Evolutionary conservation across 2,113 vertebrate species (phyloP).

Genomic region (Callaeas wilsoni): DNA sequence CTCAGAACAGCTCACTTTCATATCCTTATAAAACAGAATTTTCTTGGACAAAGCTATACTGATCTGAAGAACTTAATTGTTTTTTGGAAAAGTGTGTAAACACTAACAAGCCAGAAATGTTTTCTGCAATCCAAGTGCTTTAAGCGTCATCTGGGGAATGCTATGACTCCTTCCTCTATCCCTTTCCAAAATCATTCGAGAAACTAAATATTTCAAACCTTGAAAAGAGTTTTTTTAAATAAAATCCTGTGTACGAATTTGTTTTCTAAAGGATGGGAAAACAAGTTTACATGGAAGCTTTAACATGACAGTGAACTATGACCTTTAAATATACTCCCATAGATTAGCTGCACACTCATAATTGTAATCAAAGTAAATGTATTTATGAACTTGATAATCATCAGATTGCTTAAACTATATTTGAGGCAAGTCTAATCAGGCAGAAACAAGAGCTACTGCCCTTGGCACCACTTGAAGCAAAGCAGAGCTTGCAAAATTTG

Average conservation of each 20-base stretch:
- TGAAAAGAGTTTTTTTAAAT: background rate
- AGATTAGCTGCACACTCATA: background rate
- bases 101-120: background rate
- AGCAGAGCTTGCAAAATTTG: background rate
- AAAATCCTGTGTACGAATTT: background rate
- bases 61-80: background rate
- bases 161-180: background rate
- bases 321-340: background rate
- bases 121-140: background rate
- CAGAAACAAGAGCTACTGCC: background rate
- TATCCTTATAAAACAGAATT: background rate
- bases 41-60: background rate
- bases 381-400: background rate
- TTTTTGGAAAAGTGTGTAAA: background rate
- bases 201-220: background rate
- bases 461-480: background rate
- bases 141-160: background rate
- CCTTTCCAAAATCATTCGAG: background rate
- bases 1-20: background rate
- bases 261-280: background rate
- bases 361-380: background rate
- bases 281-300: background rate
- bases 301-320: background rate
- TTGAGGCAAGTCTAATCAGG: background rate
- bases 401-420: background rate